These are phyloP conservation scores for Xyrauchen texanus DNA, from an alignment of 2,113 vertebrate species.

Conservation along the genomic window DNA sequence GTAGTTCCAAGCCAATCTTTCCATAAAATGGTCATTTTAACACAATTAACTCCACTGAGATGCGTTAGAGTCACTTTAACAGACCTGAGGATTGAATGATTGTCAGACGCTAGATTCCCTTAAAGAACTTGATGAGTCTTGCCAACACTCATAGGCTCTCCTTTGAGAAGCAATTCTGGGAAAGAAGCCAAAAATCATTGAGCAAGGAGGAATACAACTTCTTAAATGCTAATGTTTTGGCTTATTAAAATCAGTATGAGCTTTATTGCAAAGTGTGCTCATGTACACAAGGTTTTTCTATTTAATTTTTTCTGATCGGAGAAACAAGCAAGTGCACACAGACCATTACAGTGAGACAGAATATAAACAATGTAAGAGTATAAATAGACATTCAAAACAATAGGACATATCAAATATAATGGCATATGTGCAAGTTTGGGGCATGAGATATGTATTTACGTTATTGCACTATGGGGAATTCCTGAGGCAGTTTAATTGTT, in stretches of 20 bases:
- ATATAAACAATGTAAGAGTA: no score
- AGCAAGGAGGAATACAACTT: constrained; percentile 27
- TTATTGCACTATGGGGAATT: no score
- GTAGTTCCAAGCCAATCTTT: neutral
- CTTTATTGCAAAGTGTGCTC: no score
- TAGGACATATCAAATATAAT: no score
- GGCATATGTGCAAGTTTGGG: no score
- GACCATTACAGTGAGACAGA: no score
- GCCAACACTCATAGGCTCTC: constrained; percentile 26
- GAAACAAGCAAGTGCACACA: no score
- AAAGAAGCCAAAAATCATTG: constrained; percentile 40
- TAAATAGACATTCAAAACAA: no score
- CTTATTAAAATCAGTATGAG: neutral
- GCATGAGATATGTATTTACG: no score
- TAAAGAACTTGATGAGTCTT: constrained; percentile 33
- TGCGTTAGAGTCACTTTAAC: neutral
- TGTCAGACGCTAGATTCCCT: constrained; percentile 22
- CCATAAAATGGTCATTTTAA: constrained; percentile 2
- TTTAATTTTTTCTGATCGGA: no score
- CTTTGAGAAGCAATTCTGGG: constrained; percentile 46
- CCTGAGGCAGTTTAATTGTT: no score
- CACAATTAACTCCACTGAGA: constrained; percentile 25
- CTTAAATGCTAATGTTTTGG: constrained; percentile 42
- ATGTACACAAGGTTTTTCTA: no score
- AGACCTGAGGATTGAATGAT: constrained; percentile 12